Base-by-base conservation (phyloP, 1,140 invertebrate species). In the Eriocheir sinensis region DNA sequence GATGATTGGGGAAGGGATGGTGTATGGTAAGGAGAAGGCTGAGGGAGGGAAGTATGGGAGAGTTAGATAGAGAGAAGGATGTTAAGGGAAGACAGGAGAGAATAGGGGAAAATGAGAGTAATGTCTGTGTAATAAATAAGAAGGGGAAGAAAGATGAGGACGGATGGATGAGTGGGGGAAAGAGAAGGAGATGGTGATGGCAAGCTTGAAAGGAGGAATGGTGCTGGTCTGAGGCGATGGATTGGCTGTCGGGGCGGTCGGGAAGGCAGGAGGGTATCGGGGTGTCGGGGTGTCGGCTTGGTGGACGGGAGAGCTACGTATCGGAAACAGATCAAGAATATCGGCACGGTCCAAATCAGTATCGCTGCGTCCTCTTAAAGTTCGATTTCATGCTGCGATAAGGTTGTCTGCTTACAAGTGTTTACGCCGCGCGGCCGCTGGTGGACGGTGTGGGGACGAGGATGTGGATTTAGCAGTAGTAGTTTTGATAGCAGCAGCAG, bases 281-380 rank as follows among this genome's bases (percentile, higher is more conserved):
- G 44, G 44, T 48, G 44, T 48, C 4, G 44, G 44, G 44, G 44
- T 48, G 44, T 48, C 4, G 44, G 44, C 4, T 4, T 48, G 44
- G 44, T 72, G 60, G 21, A n/a, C n/a, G 60, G 60, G 60, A 72
- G 60, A n/a, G 12, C 60, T 72, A 4, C 12, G 60, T 72, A 72
- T 72, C 60, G 60, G 60, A 72, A 72, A 72, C 60, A n/a, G 60
- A 72, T 72, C 60, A 72, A 72, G 60, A 72, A 72, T 72, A 72
- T 72, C 60, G 60, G 60, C n/a, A n/a, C 0, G 60, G 60, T n/a
- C 60, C 27, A 72, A 72, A 72, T 72, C 60, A n/a, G 60, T 72
- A 72, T 72, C 60, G 60, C 60, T 72, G 60, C n/a, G 60, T 72
- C 60, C 60, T 72, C 60, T 72, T 72, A 72, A 72, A 72, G 60